Evolutionary conservation across 2,888 invertebrate species (phyloP).

Genomic region (Xestia ashworthii): DNA sequence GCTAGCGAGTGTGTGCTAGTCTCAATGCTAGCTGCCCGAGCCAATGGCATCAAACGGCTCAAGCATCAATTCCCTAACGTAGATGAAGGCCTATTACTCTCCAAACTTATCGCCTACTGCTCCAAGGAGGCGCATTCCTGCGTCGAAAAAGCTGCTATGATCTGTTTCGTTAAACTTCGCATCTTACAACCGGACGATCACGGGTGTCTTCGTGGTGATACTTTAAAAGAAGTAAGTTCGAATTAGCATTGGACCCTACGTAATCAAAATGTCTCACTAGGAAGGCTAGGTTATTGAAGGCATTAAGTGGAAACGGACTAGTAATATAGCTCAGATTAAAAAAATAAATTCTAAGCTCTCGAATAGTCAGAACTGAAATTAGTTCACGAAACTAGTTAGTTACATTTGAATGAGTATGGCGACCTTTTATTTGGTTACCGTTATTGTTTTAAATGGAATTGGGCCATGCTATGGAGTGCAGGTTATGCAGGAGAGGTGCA

Average conservation of each 20-base stretch:
- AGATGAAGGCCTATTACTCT: slow-evolving; percentile 97
- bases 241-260: background rate
- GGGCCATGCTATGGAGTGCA: slow-evolving; percentile 65
- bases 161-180: slow-evolving; percentile 96
- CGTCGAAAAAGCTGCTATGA: slow-evolving; percentile 98
- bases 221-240: slow-evolving; percentile 93
- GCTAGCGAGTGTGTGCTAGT: slow-evolving; percentile 99
- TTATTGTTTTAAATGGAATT: slow-evolving; percentile 68
- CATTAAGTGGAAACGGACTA: background rate
- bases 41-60: slow-evolving; percentile 95
- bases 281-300: background rate
- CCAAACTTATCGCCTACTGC: slow-evolving; percentile 98
- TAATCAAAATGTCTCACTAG: background rate
- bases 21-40: slow-evolving; percentile 97
- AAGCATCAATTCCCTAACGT: slow-evolving; percentile 96
- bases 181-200: slow-evolving; percentile 97
- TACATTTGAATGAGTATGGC: slow-evolving; percentile 17
- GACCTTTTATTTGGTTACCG: slow-evolving; percentile 28
- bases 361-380: slow-evolving; percentile 1
- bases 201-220: slow-evolving; percentile 95
- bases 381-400: background rate
- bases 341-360: background rate
- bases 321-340: background rate
- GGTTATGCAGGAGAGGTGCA: slow-evolving; percentile 71
- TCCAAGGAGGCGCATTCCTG: slow-evolving; percentile 97